phyloP scores from a whole-genome alignment of 2,797 vertebrate genomes.

The Columba guinea region DNA sequence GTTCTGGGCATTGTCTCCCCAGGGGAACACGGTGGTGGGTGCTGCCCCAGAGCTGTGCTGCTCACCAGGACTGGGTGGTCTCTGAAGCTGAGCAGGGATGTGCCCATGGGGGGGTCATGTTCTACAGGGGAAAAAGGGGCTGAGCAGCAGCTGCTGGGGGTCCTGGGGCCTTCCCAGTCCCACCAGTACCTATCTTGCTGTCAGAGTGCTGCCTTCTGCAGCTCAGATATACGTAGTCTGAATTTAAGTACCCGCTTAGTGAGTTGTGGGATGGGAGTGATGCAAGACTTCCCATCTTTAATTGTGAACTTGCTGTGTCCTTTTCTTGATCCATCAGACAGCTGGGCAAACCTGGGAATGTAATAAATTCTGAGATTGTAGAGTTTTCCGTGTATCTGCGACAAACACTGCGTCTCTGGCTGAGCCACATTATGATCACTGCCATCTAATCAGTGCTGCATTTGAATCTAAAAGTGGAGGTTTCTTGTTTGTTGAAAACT shows the following conservation, averaged over 20 bases:
- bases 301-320: too few relatives aligned
- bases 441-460: not conserved
- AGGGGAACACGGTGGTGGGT: not conserved
- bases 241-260: too few relatives aligned
- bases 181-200: too few relatives aligned
- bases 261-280: too few relatives aligned
- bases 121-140: not conserved
- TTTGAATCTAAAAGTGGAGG: not conserved
- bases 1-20: accelerated
- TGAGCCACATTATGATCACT: not conserved
- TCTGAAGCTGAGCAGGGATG: not conserved
- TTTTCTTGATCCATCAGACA: too few relatives aligned
- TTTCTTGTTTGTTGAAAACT: not conserved
- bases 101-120: not conserved
- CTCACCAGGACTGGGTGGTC: not conserved
- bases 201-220: too few relatives aligned
- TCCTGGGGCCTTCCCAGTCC: not conserved
- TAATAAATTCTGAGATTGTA: too few relatives aligned
- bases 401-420: not conserved
- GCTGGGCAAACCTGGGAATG: too few relatives aligned
- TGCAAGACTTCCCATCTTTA: too few relatives aligned
- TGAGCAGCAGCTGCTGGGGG: not conserved
- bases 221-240: too few relatives aligned
- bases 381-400: not conserved
- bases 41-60: not conserved